Evolutionary conservation across 2,113 vertebrate species (phyloP).

Genomic region (Plectropomus leopardus): DNA sequence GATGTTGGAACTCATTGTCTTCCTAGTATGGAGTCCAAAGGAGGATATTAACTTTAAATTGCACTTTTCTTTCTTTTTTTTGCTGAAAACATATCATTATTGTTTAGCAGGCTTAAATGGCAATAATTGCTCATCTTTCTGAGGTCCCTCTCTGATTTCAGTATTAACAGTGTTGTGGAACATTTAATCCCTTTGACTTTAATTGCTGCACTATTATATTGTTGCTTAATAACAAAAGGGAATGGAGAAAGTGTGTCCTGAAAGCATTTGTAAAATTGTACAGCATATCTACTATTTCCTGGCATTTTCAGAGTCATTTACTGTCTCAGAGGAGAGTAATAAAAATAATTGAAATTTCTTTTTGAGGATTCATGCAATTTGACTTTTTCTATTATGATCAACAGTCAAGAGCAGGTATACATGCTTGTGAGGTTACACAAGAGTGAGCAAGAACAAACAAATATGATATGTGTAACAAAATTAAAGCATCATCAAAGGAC

Average conservation of each 20-base stretch:
- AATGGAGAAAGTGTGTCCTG: not conserved
- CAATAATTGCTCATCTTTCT: not conserved
- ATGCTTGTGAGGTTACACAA: not conserved
- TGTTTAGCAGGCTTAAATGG: not conserved
- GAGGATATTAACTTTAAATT: not conserved
- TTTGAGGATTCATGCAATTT: not conserved
- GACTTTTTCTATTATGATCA: not conserved
- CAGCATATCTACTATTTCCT: not conserved
- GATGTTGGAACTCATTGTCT: not conserved
- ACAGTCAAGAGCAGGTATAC: not conserved
- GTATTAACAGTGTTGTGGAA: not conserved
- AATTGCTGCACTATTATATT: not conserved
- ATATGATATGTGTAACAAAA: not conserved
- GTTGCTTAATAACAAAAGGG: constrained; percentile 10
- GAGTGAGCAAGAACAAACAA: not conserved
- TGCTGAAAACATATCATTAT: not conserved
- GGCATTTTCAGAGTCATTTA: not conserved
- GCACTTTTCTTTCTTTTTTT: not conserved
- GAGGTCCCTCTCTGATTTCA: not conserved
- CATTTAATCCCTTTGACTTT: constrained; percentile 21
- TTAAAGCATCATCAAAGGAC: not conserved
- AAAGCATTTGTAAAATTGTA: constrained; percentile 8
- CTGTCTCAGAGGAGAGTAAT: not conserved
- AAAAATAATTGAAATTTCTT: not conserved
- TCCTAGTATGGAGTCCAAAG: not conserved